These are phyloP conservation scores for Amiota minor DNA, from an alignment of 2,888 invertebrate species.

Conservation along the genomic window DNA sequence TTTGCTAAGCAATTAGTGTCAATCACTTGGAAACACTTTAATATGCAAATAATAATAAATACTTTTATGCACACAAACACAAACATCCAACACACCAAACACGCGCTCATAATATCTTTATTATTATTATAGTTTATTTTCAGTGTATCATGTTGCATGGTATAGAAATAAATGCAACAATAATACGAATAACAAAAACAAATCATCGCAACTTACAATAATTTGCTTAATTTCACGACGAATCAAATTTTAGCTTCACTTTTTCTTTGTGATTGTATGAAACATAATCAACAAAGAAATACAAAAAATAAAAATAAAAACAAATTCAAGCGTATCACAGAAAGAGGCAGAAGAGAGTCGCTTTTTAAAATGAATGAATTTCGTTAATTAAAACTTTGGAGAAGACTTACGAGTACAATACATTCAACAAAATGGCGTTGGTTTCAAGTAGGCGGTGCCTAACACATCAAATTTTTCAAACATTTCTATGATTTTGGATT, in stretches of 20 bases:
- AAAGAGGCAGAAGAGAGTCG: too few relatives aligned
- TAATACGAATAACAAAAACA: background rate
- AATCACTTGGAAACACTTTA: constrained; percentile 59
- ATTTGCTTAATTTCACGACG: constrained; percentile 38
- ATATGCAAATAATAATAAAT: constrained; percentile 57
- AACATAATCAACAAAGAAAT: constrained; percentile 49
- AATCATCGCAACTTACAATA: constrained; percentile 5
- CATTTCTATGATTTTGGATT: too few relatives aligned
- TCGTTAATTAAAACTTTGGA: constrained; percentile 20
- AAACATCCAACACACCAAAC: too few relatives aligned
- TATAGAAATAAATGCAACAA: background rate
- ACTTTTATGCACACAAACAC: background rate
- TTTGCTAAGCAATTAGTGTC: constrained; percentile 61
- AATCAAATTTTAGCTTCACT: constrained; percentile 48
- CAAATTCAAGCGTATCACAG: background rate
- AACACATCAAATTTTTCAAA: background rate
- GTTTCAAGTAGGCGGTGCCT: constrained; percentile 51
- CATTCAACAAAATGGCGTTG: constrained; percentile 57
- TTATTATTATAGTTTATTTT: background rate
- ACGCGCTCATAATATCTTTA: background rate
- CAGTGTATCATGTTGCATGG: background rate
- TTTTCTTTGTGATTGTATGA: constrained; percentile 46
- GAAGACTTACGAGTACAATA: too few relatives aligned
- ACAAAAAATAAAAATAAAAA: too few relatives aligned
- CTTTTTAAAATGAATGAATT: background rate